Base-by-base conservation (phyloP, 2,797 vertebrate species). In the Pangasius larnaudii region DNA sequence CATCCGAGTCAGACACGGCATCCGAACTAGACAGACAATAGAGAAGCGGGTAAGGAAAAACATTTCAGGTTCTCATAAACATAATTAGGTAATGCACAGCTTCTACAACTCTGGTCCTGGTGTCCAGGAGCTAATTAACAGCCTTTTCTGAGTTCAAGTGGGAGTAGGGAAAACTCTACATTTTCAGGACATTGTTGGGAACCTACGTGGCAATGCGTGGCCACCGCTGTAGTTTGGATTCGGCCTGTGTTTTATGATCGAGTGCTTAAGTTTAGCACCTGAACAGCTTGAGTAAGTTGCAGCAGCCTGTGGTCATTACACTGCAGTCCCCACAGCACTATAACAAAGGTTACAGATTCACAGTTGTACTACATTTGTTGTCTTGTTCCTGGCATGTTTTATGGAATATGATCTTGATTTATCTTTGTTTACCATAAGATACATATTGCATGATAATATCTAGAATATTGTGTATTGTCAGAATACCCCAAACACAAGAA, bases 1-100 rank as follows among this genome's bases (percentile, higher is more conserved):
- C 75, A 95, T 99, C 84, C 97, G 98, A 74, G 97, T 99, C 85
- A 96, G 98, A 19, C 98, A 98, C 24, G 96, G 97, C 58, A 93
- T 97, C 90, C 95, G 96, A 93, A 88, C 89, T 67, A 90, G 84
- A 74, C 91, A 85, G 83, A 80, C 90, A 14, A n/a, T 93, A 42
- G 94, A 95, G 1, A 94, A 93, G 91, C 94, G 95, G 93, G 96
- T 96, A 91, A 93, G 94, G 92, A 78, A 65, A 18, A 5, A 10
- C 11, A 30, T 36, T 59, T 6, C 65, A 6, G 42, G 0, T 51
- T n/a, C 58, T n/a, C 51, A 30, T 36, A 5, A 63, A 4, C 14
- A 22, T 22, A 46, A 56, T 58, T 72, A 74, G 19, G 1, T 27
- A 30, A 19, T 72, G 9, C 9, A 83, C 51, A 18, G 0, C 13